These are phyloP conservation scores for Drosophila fulvimacula DNA, from an alignment of 2,888 invertebrate species.

Conservation along the genomic window DNA sequence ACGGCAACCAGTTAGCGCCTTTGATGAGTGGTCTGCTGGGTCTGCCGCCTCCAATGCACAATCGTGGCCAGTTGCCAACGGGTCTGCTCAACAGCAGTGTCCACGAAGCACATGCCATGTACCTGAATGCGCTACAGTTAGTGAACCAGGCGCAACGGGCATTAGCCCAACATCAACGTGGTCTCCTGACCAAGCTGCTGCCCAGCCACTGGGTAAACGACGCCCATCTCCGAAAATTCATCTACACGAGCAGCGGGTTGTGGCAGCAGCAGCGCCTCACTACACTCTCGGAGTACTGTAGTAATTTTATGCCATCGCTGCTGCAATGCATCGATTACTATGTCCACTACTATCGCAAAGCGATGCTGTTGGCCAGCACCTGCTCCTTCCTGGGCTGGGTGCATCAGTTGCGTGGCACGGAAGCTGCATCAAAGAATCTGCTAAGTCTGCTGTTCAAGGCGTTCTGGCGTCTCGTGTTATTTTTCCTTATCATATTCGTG, in stretches of 20 bases:
- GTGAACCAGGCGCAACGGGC: conserved; percentile 86
- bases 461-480: conserved; percentile 3
- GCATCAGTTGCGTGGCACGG: conserved; percentile 84
- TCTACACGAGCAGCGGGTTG: conserved; percentile 22
- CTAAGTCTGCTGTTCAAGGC: neutral
- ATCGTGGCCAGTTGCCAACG: conserved; percentile 79
- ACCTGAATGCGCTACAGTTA: conserved; percentile 92
- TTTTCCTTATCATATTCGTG: conserved; percentile 65
- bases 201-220: conserved; percentile 54
- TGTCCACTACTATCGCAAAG: conserved; percentile 92
- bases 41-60: conserved; percentile 94
- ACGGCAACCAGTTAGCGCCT: conserved; percentile 96
- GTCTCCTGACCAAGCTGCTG: conserved; percentile 36
- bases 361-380: conserved; percentile 88
- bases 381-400: conserved; percentile 91
- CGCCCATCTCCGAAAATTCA: conserved; percentile 42
- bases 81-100: conserved; percentile 67
- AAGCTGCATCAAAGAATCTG: neutral
- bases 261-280: conserved; percentile 29
- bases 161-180: conserved; percentile 63
- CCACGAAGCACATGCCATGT: conserved; percentile 87
- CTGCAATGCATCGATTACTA: conserved; percentile 92
- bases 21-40: conserved; percentile 94
- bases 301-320: conserved; percentile 88
- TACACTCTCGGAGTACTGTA: conserved; percentile 84